These are phyloP conservation scores for Hippocampus kuda DNA, from an alignment of 2,797 vertebrate genomes.

Conservation along the genomic window DNA sequence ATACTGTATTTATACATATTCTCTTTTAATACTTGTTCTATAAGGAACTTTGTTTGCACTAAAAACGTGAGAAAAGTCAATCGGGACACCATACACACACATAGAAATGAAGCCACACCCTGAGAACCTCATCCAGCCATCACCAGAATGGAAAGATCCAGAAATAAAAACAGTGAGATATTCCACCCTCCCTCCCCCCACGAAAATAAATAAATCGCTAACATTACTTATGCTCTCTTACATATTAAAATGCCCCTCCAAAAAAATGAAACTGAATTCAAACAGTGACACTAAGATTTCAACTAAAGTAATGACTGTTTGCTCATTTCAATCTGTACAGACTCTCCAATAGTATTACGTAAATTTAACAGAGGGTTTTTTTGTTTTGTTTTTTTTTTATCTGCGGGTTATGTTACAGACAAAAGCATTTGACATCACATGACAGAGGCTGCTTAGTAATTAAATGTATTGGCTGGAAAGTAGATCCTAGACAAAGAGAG, in stretches of 20 bases:
- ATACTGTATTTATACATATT: no score
- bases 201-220: not conserved
- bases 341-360: not conserved
- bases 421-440: slow-evolving; percentile 1
- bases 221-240: not conserved
- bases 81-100: slow-evolving; percentile 16
- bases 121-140: slow-evolving; percentile 34
- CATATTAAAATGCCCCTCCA: no score
- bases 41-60: no score
- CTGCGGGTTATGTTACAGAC: not conserved
- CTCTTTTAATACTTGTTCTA: no score
- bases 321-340: not conserved
- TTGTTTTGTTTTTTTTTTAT: not conserved
- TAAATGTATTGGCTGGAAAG: not conserved
- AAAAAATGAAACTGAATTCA: not conserved
- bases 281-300: not conserved
- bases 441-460: slow-evolving; percentile 7
- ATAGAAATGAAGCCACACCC: slow-evolving; percentile 19
- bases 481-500: not conserved
- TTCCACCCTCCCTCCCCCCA: no score
- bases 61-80: not conserved
- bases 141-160: slow-evolving; percentile 43
- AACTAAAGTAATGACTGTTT: not conserved
- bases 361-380: no score
- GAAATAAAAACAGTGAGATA: slow-evolving; percentile 13